phyloP scores from a whole-genome alignment of 2,888 invertebrate genomes.

The Deilephila porcellus region DNA sequence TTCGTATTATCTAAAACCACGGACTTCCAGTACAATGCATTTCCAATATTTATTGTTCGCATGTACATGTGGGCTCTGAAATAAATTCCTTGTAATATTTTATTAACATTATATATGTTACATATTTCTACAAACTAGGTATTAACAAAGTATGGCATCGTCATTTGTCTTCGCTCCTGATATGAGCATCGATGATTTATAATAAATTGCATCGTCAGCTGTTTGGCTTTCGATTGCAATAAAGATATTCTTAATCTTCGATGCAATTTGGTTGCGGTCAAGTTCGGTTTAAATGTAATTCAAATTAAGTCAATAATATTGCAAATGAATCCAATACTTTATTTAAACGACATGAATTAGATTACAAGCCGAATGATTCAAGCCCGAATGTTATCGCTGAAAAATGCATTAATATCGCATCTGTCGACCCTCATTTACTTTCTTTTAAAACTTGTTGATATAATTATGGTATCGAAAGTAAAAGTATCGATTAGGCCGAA shows the following conservation, averaged over 20 bases:
- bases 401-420: neutral
- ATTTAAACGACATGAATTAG: neutral
- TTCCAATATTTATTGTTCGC: too few species aligned
- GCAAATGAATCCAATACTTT: neutral
- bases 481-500: constrained; percentile 56
- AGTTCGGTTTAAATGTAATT: neutral
- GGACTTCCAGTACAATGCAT: too few species aligned
- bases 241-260: neutral
- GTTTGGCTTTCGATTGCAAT: neutral
- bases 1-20: too few species aligned
- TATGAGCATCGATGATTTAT: too few species aligned
- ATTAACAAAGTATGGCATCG: too few species aligned
- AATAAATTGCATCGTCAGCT: neutral
- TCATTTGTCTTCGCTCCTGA: too few species aligned
- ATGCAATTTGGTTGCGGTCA: neutral
- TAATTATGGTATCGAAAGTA: constrained; percentile 54
- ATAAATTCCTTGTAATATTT: too few species aligned
- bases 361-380: neutral
- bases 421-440: constrained; percentile 27
- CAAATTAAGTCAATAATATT: neutral
- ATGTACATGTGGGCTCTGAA: too few species aligned
- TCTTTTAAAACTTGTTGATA: constrained; percentile 31
- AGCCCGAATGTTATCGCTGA: neutral
- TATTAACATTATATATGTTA: too few species aligned
- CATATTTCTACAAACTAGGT: too few species aligned